Percentiles rank a stretch among this genome's conserved stretches.
These are phyloP conservation scores for Dicyrtoma fusca DNA, from an alignment of 2,888 invertebrate species.

Conservation along the genomic window DNA sequence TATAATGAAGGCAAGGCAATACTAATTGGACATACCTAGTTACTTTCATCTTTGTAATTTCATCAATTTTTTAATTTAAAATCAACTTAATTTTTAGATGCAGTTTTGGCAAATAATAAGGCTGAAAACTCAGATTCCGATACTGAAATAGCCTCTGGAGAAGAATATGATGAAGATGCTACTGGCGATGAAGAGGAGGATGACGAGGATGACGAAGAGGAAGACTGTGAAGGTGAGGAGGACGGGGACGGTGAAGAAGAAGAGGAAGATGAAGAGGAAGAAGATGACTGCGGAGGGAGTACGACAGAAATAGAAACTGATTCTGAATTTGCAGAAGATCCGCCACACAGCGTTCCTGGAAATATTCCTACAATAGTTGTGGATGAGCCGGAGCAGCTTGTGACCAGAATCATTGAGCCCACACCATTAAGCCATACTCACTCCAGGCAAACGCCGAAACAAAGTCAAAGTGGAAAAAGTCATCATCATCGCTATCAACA, in stretches of 20 bases:
- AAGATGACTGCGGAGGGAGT: conserved; percentile 72
- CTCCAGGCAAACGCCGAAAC: conserved; percentile 33
- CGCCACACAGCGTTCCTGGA: conserved; percentile 62
- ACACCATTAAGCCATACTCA: conserved; percentile 47
- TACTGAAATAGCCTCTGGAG: conserved; percentile 54
- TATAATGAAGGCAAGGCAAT: conserved; percentile 59
- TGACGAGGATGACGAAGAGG: conserved; percentile 63
- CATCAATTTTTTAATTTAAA: not conserved
- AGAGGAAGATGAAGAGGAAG: conserved; percentile 59
- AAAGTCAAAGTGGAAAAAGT: not conserved
- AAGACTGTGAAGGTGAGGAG: conserved; percentile 57
- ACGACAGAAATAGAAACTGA: conserved; percentile 91
- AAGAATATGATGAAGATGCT: conserved; percentile 57
- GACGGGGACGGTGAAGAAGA: conserved; percentile 59
- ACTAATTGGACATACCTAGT: too few relatives aligned
- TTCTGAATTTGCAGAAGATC: conserved; percentile 87
- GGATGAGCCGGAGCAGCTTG: conserved; percentile 64
- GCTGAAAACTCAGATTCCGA: conserved; percentile 52
- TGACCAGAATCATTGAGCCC: conserved; percentile 48
- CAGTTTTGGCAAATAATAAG: conserved; percentile 58
- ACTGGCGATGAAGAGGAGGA: conserved; percentile 57
- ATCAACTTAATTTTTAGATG: not conserved
- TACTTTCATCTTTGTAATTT: not conserved
- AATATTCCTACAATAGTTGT: conserved; percentile 77
- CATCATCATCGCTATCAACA: conserved; percentile 5